phyloP scores from a whole-genome alignment of 92 coral and sea anemone species.

The Actinernus sp. region DNA sequence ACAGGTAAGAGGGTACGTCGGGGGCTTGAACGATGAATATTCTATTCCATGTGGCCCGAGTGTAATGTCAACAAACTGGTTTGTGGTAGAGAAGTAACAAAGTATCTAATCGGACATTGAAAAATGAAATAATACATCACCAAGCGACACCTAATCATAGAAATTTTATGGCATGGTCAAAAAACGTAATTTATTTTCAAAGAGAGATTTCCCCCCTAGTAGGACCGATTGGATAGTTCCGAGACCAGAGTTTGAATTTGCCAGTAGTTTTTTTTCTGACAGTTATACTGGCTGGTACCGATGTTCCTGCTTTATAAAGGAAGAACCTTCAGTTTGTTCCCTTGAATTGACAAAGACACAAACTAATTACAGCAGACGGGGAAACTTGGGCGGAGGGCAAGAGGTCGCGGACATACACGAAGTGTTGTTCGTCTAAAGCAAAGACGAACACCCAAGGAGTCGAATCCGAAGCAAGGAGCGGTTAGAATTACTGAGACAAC shows the following conservation, averaged over 20 bases:
- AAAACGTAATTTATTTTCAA: too few species aligned
- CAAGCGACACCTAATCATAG: not conserved
- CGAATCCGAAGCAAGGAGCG: not conserved
- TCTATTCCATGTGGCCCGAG: not conserved
- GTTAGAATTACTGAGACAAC: not conserved
- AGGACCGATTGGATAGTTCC: too few species aligned
- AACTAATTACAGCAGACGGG: not conserved
- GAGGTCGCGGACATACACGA: too few species aligned
- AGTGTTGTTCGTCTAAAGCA: not conserved
- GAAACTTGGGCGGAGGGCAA: not conserved
- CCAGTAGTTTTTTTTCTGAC: not conserved
- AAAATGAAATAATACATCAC: not conserved
- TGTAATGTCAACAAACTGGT: slow-evolving; percentile 2
- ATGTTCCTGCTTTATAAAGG: not conserved
- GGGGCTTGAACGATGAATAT: too few species aligned
- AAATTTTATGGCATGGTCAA: too few species aligned
- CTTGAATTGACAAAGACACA: not conserved
- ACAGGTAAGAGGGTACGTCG: too few species aligned
- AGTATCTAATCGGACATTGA: not conserved
- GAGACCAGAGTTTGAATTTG: too few species aligned
- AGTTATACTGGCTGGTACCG: not conserved
- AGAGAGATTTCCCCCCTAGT: too few species aligned
- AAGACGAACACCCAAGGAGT: slow-evolving; percentile 25
- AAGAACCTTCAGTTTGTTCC: not conserved
- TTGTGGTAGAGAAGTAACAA: not conserved